Percentiles rank a stretch among this genome's conserved stretches.
Evolutionary conservation across 1,140 invertebrate genomes (phyloP).

Genomic region (Hestina assimilis): DNA sequence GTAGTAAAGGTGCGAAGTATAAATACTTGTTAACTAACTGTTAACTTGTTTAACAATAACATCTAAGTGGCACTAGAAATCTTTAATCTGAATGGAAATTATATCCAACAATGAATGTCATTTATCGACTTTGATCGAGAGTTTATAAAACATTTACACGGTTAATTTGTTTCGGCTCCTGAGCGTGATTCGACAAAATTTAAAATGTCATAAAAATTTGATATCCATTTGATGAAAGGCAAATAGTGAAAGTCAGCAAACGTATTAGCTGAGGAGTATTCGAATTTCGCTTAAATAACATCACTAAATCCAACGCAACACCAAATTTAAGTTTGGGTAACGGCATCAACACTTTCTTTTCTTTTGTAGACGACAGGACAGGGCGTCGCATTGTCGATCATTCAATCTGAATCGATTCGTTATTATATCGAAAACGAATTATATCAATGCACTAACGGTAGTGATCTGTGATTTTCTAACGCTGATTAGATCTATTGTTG

Average conservation of each 20-base stretch:
- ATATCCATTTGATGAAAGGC: conserved; percentile 14
- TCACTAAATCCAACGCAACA: conserved; percentile 17
- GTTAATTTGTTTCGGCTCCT: conserved; percentile 7
- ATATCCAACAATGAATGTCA: conserved; percentile 1
- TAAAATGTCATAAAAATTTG: conserved; percentile 8
- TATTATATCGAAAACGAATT: conserved; percentile 57
- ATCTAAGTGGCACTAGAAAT: too few relatives aligned
- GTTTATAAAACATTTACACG: conserved; percentile 3
- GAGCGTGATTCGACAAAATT: conserved; percentile 6
- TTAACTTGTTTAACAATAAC: too few relatives aligned
- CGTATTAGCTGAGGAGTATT: conserved; percentile 3
- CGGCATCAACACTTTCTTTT: conserved; percentile 56
- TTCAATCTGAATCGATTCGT: conserved; percentile 57
- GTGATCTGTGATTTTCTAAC: conserved; percentile 54
- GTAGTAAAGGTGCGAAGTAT: too few relatives aligned
- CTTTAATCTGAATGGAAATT: not conserved
- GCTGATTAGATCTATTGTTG: conserved; percentile 67
- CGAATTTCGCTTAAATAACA: conserved; percentile 18
- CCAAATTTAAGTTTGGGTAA: conserved; percentile 66
- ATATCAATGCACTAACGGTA: conserved; percentile 53
- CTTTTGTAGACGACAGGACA: conserved; percentile 53
- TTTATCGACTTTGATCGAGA: not conserved
- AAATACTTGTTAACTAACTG: too few relatives aligned
- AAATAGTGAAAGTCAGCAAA: conserved; percentile 13
- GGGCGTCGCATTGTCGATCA: conserved; percentile 61